Evolutionary conservation across 2,113 vertebrate species (phyloP).

Genomic region (Mastomys natalensis): DNA sequence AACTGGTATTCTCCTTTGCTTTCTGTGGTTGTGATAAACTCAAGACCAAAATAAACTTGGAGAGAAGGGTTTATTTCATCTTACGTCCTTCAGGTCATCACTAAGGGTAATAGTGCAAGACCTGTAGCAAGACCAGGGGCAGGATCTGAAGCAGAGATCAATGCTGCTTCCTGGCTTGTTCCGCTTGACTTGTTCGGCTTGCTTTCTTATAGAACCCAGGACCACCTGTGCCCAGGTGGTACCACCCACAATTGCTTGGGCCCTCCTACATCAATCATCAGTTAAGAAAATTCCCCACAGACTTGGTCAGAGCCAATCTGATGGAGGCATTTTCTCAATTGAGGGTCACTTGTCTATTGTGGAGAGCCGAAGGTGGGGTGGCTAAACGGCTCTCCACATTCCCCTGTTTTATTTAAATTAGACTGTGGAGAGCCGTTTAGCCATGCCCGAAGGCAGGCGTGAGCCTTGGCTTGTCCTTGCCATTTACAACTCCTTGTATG

Average conservation of each 20-base stretch:
- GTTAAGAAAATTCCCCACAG: background rate
- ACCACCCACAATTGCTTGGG: no score
- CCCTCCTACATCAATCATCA: background rate
- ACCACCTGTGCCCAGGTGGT: background rate
- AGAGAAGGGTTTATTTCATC: background rate
- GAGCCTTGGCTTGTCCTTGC: no score
- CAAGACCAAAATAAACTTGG: background rate
- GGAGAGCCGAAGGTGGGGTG: no score
- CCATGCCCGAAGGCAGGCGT: no score
- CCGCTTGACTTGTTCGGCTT: background rate
- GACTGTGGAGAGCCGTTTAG: no score
- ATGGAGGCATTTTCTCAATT: background rate
- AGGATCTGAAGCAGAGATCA: background rate
- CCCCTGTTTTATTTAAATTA: no score
- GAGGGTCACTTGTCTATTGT: background rate
- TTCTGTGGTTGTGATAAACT: background rate
- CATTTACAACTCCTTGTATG: no score
- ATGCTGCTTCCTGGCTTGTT: background rate
- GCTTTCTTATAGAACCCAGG: background rate
- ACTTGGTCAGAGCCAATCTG: background rate
- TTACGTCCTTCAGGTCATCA: no score
- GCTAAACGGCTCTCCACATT: no score
- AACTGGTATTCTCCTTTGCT: background rate
- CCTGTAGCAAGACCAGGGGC: background rate
- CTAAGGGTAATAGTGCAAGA: background rate